Conservation (phyloP, 1,140 invertebrate genomes). For the Onthophagus taurus region DNA sequence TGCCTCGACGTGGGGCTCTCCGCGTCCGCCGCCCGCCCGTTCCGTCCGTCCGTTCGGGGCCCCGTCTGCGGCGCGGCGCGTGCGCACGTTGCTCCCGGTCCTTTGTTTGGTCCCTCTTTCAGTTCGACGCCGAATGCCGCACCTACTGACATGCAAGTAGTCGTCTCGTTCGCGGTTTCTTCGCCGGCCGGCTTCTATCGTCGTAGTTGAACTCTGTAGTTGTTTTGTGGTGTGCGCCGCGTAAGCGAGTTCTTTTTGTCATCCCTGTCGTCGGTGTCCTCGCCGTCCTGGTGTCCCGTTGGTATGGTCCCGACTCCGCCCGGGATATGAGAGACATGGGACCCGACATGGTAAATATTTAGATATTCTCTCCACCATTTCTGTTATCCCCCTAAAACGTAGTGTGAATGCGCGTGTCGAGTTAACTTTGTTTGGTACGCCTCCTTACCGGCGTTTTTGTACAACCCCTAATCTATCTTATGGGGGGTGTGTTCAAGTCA, state of each 20-base stretch:
- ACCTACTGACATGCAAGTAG: constrained; percentile 32
- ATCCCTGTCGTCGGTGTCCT: too few species aligned
- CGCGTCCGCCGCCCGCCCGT: constrained; percentile 9
- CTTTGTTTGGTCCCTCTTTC: constrained; percentile 24
- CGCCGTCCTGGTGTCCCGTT: too few species aligned
- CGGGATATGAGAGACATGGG: constrained; percentile 61
- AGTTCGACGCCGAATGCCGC: constrained; percentile 27
- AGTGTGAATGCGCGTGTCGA: too few species aligned
- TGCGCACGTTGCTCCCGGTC: constrained; percentile 16
- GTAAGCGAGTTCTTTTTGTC: too few species aligned
- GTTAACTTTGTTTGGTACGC: background rate
- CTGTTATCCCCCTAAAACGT: background rate
- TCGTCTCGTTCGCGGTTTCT: constrained; percentile 62
- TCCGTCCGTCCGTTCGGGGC: constrained; percentile 5
- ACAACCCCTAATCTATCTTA: too few species aligned
- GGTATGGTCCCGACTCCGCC: constrained; percentile 34
- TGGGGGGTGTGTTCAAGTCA: too few species aligned
- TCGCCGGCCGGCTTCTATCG: constrained; percentile 59
- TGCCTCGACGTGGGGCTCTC: too few species aligned
- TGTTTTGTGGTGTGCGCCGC: too few species aligned
- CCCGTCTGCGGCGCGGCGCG: constrained; percentile 20
- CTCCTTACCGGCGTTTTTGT: too few species aligned
- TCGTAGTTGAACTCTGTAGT: constrained; percentile 15
- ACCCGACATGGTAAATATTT: constrained; percentile 56
- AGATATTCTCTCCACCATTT: constrained; percentile 21